Conservation (phyloP, 2,888 invertebrate genomes). For the Cerceris ruficornis region DNA sequence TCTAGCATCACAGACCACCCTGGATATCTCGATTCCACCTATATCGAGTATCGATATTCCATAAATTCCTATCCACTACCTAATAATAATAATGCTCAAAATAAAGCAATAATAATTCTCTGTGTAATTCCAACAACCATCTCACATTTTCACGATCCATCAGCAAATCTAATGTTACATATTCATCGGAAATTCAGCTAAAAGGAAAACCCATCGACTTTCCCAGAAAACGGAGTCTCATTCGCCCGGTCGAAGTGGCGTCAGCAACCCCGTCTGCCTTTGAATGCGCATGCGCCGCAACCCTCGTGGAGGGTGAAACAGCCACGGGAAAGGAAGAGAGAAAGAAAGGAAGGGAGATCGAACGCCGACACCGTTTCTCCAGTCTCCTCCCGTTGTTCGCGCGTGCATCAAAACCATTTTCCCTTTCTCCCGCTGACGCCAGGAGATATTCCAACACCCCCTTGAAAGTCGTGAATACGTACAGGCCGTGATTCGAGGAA, state of each 20-base stretch:
- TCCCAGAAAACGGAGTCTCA: neutral
- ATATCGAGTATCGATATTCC: neutral
- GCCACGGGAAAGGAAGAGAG: slow-evolving; percentile 12
- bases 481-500: no score
- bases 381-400: slow-evolving; percentile 57
- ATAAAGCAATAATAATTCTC: no score
- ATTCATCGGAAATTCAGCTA: neutral
- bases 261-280: slow-evolving; percentile 41
- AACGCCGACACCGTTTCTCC: slow-evolving; percentile 58
- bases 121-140: neutral
- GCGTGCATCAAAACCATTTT: slow-evolving; percentile 46
- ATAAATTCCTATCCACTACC: neutral
- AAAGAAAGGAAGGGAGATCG: slow-evolving; percentile 53
- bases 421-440: slow-evolving; percentile 19
- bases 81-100: no score
- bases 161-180: no score
- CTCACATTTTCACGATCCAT: neutral
- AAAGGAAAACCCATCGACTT: neutral
- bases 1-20: neutral
- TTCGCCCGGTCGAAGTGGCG: slow-evolving; percentile 25
- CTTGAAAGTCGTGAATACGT: no score
- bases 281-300: slow-evolving; percentile 52
- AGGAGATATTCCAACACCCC: neutral
- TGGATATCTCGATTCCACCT: neutral
- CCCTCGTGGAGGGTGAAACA: slow-evolving; percentile 34